A percentile compares a stretch with the other conserved stretches of the same genome.
Evolutionary conservation across 2,797 vertebrate species (phyloP).

Genomic region (Gymnodraco acuticeps): DNA sequence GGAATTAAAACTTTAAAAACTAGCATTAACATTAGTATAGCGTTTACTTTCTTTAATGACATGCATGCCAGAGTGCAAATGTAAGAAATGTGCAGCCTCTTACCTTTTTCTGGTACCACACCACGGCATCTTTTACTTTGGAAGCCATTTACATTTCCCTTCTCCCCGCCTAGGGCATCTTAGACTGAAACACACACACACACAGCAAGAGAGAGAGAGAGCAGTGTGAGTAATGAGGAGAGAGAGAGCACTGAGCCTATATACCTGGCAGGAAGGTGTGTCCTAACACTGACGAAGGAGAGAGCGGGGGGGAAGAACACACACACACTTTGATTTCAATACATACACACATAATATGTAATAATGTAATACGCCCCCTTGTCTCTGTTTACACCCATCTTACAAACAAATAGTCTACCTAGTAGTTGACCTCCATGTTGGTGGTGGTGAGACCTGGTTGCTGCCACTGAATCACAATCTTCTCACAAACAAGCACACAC

Average conservation of each 20-base stretch:
- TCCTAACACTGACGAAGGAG: constrained; percentile 26
- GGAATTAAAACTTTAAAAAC: not conserved
- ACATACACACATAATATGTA: not conserved
- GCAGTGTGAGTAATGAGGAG: constrained; percentile 47
- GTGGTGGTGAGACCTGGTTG: not conserved
- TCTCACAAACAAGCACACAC: not conserved
- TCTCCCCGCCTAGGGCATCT: constrained; percentile 91
- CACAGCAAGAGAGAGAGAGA: constrained; percentile 40
- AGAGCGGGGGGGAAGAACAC: constrained; percentile 13
- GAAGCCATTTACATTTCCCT: constrained; percentile 98
- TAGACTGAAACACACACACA: constrained; percentile 86
- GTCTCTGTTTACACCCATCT: constrained; percentile 9
- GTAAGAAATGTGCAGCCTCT: constrained; percentile 60
- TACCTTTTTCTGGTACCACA: constrained; percentile 99
- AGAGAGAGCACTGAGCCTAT: constrained; percentile 32
- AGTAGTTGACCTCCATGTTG: not conserved
- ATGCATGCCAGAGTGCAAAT: constrained; percentile 2
- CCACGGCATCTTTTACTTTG: constrained; percentile 99
- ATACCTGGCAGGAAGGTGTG: constrained; percentile 70
- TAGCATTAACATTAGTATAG: not conserved
- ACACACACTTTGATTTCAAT: not conserved
- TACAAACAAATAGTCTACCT: constrained; percentile 17
- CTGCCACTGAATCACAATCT: constrained; percentile 24
- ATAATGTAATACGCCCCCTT: not conserved
- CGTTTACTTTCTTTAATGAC: not conserved